Conservation (phyloP, 2,113 vertebrate species). For the Mungos mungo region DNA sequence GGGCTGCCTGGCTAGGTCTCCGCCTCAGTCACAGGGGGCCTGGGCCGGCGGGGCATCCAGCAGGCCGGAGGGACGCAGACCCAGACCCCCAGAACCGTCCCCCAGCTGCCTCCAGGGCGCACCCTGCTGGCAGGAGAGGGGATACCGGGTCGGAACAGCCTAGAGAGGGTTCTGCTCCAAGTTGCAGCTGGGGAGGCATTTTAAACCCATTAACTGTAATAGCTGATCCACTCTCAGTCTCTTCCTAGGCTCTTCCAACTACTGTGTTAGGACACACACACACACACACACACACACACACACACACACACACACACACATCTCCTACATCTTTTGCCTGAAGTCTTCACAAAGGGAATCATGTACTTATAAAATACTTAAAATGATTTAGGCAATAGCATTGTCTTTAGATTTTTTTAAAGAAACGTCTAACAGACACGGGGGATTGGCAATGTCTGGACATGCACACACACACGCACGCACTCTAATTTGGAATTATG, state of each 20-base stretch:
- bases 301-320: background rate
- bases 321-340: background rate
- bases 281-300: background rate
- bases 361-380: constrained; percentile 59
- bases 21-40: fast-evolving
- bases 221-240: background rate
- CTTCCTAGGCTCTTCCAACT: background rate
- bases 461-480: background rate
- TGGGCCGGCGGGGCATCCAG: fast-evolving
- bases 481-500: constrained; percentile 70
- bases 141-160: background rate
- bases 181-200: background rate
- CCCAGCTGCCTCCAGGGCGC: background rate
- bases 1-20: background rate
- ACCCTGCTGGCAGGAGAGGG: background rate
- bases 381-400: constrained; percentile 69
- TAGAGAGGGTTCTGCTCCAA: background rate
- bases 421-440: constrained; percentile 61
- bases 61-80: background rate
- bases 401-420: constrained; percentile 49
- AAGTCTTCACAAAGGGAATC: constrained; percentile 39
- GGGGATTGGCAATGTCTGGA: constrained; percentile 67
- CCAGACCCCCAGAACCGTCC: background rate
- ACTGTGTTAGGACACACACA: background rate
- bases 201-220: background rate